Percentiles rank a stretch among this genome's conserved stretches.
These are phyloP conservation scores for Syngnathoides biaculeatus DNA, from an alignment of 2,113 vertebrate species.

Conservation along the genomic window DNA sequence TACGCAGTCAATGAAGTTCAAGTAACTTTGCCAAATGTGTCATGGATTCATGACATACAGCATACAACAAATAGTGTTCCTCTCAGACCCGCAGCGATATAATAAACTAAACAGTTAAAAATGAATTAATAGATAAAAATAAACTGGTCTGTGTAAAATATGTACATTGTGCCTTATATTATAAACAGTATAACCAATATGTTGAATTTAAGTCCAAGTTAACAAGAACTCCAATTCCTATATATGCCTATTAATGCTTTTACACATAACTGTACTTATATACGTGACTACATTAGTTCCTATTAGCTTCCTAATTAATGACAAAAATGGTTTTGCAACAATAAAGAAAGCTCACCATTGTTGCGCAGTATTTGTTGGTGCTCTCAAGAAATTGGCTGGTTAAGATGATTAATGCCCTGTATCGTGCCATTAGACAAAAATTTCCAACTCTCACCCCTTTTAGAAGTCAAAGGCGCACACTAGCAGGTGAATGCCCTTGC, in stretches of 20 bases:
- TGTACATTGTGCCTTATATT: too few species aligned
- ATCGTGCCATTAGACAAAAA: slow-evolving; percentile 18
- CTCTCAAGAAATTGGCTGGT: slow-evolving; percentile 37
- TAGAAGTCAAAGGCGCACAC: slow-evolving; percentile 30
- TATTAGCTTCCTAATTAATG: slow-evolving; percentile 20
- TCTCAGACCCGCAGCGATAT: too few species aligned
- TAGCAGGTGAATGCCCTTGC: slow-evolving; percentile 53
- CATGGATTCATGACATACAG: too few species aligned
- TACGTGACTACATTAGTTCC: background rate
- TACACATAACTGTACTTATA: slow-evolving; percentile 9
- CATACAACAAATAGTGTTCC: too few species aligned
- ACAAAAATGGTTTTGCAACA: slow-evolving; percentile 18
- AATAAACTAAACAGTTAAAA: too few species aligned
- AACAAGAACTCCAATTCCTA: too few species aligned
- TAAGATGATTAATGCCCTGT: slow-evolving; percentile 10
- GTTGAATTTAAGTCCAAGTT: too few species aligned
- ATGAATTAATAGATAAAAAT: too few species aligned
- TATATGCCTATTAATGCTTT: too few species aligned
- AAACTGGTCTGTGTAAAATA: too few species aligned
- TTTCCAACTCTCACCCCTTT: slow-evolving; percentile 18
- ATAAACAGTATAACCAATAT: too few species aligned
- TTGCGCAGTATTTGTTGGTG: background rate
- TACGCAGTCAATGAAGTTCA: slow-evolving; percentile 22
- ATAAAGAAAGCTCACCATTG: slow-evolving; percentile 12
- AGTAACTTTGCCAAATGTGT: too few species aligned